Evolutionary conservation across 2,797 vertebrate species (phyloP), one percentile per base, ranked within the genome.

Genomic region (Myotis planiceps): DNA sequence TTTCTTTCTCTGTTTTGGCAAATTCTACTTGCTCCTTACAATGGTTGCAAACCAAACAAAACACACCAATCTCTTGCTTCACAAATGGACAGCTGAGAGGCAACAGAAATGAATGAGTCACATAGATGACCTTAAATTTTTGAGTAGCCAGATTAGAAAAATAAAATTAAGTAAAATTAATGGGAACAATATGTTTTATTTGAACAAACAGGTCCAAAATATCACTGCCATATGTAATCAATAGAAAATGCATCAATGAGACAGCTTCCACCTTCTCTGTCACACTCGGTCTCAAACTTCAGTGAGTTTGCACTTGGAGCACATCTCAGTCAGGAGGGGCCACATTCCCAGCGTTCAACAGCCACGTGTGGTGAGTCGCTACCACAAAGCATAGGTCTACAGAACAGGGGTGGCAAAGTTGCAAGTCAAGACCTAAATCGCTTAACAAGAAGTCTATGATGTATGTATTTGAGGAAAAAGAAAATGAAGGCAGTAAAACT

Each of bases 101-200:
- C 27, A 63, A 69, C 27, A 93, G 72, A 89, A 89, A 74, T 71
- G 12, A 88, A 84, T 25, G 34, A 94, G 34, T 45, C 55, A 80
- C 27, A 37, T 18, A 25, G 10, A 14, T 53, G 74, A 69, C n/a
- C 53, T 82, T 7, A 79, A 55, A 39, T 71, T 63, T 51, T 83
- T 49, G 49, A 55, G 13, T 29, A 34, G 74, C 12, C 14, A 47
- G 21, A n/a, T 58, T 25, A 69, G 69, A 95, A 92, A 88, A 25
- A 49, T 9, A 45, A 71, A 66, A 74, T 37, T 47, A 90, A 49
- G 47, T n/a, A 37, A 79, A 69, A 92, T 42, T 51, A 66, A 95
- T 66, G 58, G 60, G 45, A 53, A 76, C 15, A 37, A 29, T 32
- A 42, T 19, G 68, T 71, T 63, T 55, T 47, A 69, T 37, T 86